Base-by-base conservation (phyloP, 2,888 invertebrate genomes). In the Diaphora mendica region DNA sequence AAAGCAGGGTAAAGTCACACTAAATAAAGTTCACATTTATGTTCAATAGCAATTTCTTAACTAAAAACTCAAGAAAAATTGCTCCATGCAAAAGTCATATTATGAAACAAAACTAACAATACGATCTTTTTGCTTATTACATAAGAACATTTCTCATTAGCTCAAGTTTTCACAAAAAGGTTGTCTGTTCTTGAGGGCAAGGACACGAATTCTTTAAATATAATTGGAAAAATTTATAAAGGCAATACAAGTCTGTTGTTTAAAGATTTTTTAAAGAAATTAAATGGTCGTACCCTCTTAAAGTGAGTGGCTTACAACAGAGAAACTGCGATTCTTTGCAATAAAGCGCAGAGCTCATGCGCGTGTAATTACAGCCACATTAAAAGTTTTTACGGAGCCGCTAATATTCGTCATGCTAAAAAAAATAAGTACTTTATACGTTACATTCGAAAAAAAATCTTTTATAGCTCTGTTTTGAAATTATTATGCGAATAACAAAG, bases 281-380 rank as follows among this genome's bases (percentile, higher is more conserved):
- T 83, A 82, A 82, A 85, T 80, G 85, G 85, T 85, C 83, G 84
- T 86, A 79, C 81, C 78, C 79, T 85, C 79, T 85, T 82, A 82
- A 82, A 85, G 78, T 78, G 81, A 86, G 82, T 85, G 83, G 79
- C 83, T 85, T 80, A 83, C 82, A 86, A 85, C 79, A 83, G 81
- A 79, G 78, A 82, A 74, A 82, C 77, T 85, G 86, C 85, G 84
- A 81, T 86, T 83, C 79, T 77, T 79, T 72, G 67, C 62, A 76
- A 78, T 86, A 85, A 87, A 76, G 86, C 79, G 66, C 65, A 42
- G 77, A 76, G 72, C 79, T 85, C 77, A 81, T 78, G 81, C 75
- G 81, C 82, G 82, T 80, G 85, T 75, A n/a, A 76, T 80, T 76
- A 76, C 80, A 76, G 77, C 76, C 64, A 75, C 74, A 77, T 80